Percentiles rank a stretch among this genome's conserved stretches.
phyloP scores from a whole-genome alignment of 2,797 vertebrate species.

The Mormyrus hasselquistii region DNA sequence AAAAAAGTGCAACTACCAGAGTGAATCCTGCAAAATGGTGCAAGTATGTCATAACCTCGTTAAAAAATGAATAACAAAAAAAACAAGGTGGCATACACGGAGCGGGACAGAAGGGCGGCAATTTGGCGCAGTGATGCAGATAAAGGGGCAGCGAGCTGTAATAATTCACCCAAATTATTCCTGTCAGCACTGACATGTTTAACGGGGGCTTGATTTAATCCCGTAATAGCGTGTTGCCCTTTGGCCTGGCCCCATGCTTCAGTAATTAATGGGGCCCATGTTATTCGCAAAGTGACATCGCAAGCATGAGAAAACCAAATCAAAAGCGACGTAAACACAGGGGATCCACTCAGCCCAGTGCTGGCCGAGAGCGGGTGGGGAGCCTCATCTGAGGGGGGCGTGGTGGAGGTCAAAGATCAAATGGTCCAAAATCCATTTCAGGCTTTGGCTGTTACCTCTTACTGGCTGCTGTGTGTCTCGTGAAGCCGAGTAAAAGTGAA shows the following conservation, averaged over 20 bases:
- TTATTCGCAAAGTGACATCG: constrained; percentile 58
- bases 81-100: background rate
- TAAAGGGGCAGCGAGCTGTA: constrained; percentile 49
- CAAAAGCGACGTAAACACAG: constrained; percentile 55
- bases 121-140: constrained; percentile 40
- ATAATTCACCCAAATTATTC: constrained; percentile 71
- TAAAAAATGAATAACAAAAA: background rate
- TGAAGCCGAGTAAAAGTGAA: background rate
- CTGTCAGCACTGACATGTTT: constrained; percentile 68
- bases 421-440: background rate
- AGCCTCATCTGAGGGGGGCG: background rate
- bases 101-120: background rate
- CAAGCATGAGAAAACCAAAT: constrained; percentile 62
- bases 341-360: constrained; percentile 23
- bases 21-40: background rate
- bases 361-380: background rate
- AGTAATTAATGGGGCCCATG: constrained; percentile 62
- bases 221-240: constrained; percentile 66
- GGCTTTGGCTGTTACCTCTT: background rate
- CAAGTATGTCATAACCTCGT: background rate
- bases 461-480: background rate
- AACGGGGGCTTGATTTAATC: constrained; percentile 67
- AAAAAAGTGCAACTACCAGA: background rate
- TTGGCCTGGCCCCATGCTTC: constrained; percentile 59
- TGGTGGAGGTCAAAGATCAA: background rate